Conservation (phyloP, 1,140 invertebrate species). For the Papilio polyxenes region DNA sequence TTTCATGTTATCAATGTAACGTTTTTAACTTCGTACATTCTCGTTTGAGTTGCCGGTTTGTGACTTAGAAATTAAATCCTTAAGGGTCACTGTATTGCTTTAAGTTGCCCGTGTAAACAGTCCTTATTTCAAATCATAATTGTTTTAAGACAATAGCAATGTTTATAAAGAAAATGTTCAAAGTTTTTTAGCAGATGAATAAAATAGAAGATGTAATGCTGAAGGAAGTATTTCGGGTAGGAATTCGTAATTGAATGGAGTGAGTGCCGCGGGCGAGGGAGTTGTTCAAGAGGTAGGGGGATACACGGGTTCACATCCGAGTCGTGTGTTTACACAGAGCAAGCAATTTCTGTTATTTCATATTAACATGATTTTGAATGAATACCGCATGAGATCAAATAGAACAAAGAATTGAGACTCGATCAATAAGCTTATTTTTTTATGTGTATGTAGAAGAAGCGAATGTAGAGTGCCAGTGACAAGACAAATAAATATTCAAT, state of each 20-base stretch:
- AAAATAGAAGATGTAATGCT: background rate
- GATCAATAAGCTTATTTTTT: background rate
- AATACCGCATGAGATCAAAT: background rate
- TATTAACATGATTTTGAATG: background rate
- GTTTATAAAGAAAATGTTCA: slow-evolving; percentile 2
- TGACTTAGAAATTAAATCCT: too few relatives aligned
- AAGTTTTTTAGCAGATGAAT: slow-evolving; percentile 4
- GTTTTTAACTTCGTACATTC: too few relatives aligned
- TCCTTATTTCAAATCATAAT: background rate
- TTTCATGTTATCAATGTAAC: too few relatives aligned
- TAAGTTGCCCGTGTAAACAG: background rate
- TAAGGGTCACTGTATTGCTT: background rate
- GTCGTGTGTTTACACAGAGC: background rate
- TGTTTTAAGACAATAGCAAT: slow-evolving; percentile 2
- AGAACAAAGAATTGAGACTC: background rate
- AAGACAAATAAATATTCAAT: too few relatives aligned
- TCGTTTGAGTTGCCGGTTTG: too few relatives aligned
- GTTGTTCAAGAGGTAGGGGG: background rate
- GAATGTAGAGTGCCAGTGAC: too few relatives aligned
- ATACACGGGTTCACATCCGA: slow-evolving; percentile 7
- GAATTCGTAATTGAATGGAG: slow-evolving; percentile 21
- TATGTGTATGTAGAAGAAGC: background rate
- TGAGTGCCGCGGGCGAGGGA: background rate
- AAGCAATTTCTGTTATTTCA: slow-evolving; percentile 12
- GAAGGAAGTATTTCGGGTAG: background rate